phyloP scores from a whole-genome alignment of 2,113 vertebrate species.

The Hemiprocne comata region DNA sequence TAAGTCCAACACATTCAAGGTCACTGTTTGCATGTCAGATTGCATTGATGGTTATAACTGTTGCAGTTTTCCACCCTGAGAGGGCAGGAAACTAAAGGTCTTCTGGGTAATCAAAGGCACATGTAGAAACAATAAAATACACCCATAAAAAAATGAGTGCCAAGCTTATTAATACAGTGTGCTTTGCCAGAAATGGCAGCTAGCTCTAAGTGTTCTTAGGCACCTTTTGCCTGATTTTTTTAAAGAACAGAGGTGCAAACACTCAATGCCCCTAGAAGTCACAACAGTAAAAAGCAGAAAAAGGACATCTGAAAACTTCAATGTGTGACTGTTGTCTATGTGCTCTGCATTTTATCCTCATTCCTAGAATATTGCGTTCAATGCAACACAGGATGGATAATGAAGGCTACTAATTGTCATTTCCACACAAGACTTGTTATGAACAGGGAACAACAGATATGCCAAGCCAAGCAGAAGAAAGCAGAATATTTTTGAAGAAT shows the following conservation, averaged over 20 bases:
- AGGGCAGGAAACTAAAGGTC: conserved; percentile 43
- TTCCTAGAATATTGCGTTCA: neutral
- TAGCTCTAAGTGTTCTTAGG: neutral
- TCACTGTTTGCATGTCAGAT: neutral
- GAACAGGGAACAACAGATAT: neutral
- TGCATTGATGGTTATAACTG: conserved; percentile 20
- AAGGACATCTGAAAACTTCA: neutral
- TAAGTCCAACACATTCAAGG: conserved; percentile 3
- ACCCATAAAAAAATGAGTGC: conserved; percentile 29
- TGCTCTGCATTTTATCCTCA: neutral
- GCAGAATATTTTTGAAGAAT: neutral
- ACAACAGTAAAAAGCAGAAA: neutral
- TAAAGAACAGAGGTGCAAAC: neutral
- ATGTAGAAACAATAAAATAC: conserved; percentile 65
- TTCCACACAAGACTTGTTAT: neutral
- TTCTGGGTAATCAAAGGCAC: conserved; percentile 64
- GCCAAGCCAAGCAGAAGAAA: neutral
- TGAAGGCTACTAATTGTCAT: neutral
- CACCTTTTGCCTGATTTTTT: neutral
- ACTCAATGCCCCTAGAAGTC: neutral
- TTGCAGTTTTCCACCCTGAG: neutral
- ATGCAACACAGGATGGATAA: neutral
- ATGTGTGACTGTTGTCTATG: neutral
- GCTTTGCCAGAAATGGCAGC: neutral
- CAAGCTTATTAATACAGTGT: conserved; percentile 20